Evolutionary conservation across 2,888 invertebrate genomes (phyloP), one percentile per base, ranked within the genome.

Genomic region (Troides oblongomaculatus): DNA sequence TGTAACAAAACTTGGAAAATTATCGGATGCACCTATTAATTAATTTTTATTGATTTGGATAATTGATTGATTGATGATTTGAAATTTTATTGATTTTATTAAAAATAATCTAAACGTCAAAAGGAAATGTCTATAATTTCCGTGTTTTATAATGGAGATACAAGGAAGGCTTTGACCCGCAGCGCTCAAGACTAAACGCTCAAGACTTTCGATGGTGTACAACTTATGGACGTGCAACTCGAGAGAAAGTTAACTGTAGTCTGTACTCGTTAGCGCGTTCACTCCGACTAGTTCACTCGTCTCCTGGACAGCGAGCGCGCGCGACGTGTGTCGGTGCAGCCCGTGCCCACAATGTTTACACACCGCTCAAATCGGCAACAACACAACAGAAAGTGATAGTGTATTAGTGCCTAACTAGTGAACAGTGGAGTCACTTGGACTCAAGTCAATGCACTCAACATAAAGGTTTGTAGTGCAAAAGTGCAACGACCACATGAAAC

Each of bases 201-300:
- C 23, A n/a, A 81, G 84, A 91, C 92, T 92, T 92, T 91, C 91
- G 91, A 89, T 91, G 85, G 85, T 85, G 88, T 85, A 77, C 83
- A 85, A 82, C 81, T 84, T 87, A 84, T 84, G 84, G 84, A 78
- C 79, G 83, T 79, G 81, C 82, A 83, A 81, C 81, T 81, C 80
- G 83, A 86, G 92, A 92, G 93, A 93, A 93, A 93, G 93, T 93
- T 93, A 92, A 92, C 93, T 88, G 93, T 92, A 85, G 89, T 89
- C 88, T 89, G 91, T 84, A 82, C 90, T 87, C 89, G 87, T 88
- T 92, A 89, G 84, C 83, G 83, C 78, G 72, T 70, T 75, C 66
- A 70, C 69, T 69, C 66, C n/a, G 71, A 25, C 2, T 0, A 68
- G 76, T 77, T 81, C 84, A 82, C 83, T 81, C 78, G 75, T 77